Percentiles rank a stretch among this genome's conserved stretches.
phyloP scores from a whole-genome alignment of 2,888 invertebrate genomes.

The Eilema caniola region DNA sequence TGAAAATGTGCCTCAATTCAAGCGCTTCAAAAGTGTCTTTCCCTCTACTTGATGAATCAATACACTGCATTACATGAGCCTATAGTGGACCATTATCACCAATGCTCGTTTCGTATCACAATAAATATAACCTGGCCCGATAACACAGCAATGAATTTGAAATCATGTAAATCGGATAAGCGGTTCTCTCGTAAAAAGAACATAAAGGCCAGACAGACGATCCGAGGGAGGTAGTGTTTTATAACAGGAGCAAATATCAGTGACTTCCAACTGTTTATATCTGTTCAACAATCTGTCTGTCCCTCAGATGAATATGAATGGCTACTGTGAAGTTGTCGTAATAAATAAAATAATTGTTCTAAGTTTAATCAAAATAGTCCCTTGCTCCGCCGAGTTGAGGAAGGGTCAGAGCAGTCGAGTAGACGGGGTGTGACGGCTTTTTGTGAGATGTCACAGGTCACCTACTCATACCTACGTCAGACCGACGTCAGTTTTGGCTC shows the following conservation, averaged over 20 bases:
- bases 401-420: no score
- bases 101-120: not conserved
- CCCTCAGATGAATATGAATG: not conserved
- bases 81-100: not conserved
- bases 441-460: not conserved
- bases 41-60: no score
- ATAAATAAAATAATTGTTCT: not conserved
- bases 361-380: not conserved
- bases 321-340: not conserved
- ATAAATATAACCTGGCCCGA: constrained; percentile 4
- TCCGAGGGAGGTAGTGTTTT: not conserved
- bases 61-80: no score
- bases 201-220: not conserved
- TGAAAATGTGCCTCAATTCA: no score
- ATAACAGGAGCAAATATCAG: not conserved
- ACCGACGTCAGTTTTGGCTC: no score
- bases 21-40: no score
- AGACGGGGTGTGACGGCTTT: not conserved
- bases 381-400: not conserved
- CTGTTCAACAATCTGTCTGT: not conserved
- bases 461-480: not conserved
- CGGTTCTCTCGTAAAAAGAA: not conserved
- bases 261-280: not conserved
- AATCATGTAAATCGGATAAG: constrained; percentile 4
- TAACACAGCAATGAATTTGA: not conserved